These are phyloP conservation scores for Danio choprae DNA, from an alignment of 2,797 vertebrate genomes.

Conservation along the genomic window DNA sequence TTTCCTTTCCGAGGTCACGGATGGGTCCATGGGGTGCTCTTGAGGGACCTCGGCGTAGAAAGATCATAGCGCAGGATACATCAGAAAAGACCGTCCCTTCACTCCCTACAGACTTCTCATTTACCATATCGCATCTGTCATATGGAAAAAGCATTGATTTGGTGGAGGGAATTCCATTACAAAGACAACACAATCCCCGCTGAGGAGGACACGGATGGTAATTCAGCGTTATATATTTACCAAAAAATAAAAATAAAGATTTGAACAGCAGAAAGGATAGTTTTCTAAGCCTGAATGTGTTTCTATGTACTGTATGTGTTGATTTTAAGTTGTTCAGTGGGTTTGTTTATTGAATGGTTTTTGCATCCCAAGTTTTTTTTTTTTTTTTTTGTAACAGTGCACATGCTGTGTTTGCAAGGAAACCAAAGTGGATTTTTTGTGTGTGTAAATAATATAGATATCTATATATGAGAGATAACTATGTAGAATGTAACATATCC, in stretches of 20 bases:
- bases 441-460: slow-evolving; percentile 20
- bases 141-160: slow-evolving; percentile 73
- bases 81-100: slow-evolving; percentile 67
- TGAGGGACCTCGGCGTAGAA: slow-evolving; percentile 72
- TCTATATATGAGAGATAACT: slow-evolving; percentile 43
- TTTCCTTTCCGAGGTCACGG: slow-evolving; percentile 73
- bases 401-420: slow-evolving; percentile 69
- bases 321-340: slow-evolving; percentile 64
- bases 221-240: slow-evolving; percentile 66
- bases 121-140: slow-evolving; percentile 67
- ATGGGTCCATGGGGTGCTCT: slow-evolving; percentile 75
- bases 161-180: slow-evolving; percentile 72
- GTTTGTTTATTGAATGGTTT: slow-evolving; percentile 58
- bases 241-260: slow-evolving; percentile 54
- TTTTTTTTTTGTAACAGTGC: slow-evolving; percentile 45
- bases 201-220: slow-evolving; percentile 55
- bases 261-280: slow-evolving; percentile 61
- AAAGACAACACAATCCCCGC: slow-evolving; percentile 73
- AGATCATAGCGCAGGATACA: slow-evolving; percentile 74
- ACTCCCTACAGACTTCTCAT: slow-evolving; percentile 43
- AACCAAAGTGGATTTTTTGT: slow-evolving; percentile 78
- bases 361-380: slow-evolving; percentile 28
- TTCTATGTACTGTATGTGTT: slow-evolving; percentile 66
- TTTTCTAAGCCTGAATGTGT: slow-evolving; percentile 68
- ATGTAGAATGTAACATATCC: slow-evolving; percentile 71